Percentiles rank a stretch among this genome's conserved stretches.
These are phyloP conservation scores for Cryptocephalus moraei DNA, from an alignment of 2,888 invertebrate genomes.

Conservation along the genomic window DNA sequence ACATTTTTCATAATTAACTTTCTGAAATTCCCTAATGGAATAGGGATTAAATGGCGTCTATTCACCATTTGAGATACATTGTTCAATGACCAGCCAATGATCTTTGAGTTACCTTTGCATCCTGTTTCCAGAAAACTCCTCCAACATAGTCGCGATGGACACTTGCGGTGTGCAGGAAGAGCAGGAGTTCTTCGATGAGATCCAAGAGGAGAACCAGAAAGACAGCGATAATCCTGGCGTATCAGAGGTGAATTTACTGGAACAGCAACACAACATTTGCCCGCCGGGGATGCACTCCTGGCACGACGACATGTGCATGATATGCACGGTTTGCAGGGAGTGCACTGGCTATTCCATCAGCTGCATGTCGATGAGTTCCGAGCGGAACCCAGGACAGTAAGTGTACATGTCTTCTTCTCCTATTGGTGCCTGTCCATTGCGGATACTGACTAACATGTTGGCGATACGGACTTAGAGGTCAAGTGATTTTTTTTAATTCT, in stretches of 20 bases:
- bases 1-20: no score
- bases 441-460: no score
- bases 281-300: slow-evolving; percentile 65
- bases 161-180: slow-evolving; percentile 41
- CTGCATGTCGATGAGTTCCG: slow-evolving; percentile 62
- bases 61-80: no score
- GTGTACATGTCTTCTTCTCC: no score
- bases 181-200: slow-evolving; percentile 45
- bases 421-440: no score
- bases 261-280: slow-evolving; percentile 41
- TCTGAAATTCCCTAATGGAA: no score
- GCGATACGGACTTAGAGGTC: no score
- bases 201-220: slow-evolving; percentile 41
- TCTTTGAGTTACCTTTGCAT: no score
- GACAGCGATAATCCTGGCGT: slow-evolving; percentile 39
- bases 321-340: slow-evolving; percentile 83
- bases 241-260: slow-evolving; percentile 25
- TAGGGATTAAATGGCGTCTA: no score
- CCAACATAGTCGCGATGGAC: slow-evolving; percentile 44
- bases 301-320: slow-evolving; percentile 73
- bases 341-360: slow-evolving; percentile 88
- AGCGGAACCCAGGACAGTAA: slow-evolving; percentile 79
- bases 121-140: slow-evolving; percentile 11
- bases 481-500: no score
- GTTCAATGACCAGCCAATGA: no score